Evolutionary conservation across 2,797 vertebrate species (phyloP).

Genomic region (Lithobates pipiens): DNA sequence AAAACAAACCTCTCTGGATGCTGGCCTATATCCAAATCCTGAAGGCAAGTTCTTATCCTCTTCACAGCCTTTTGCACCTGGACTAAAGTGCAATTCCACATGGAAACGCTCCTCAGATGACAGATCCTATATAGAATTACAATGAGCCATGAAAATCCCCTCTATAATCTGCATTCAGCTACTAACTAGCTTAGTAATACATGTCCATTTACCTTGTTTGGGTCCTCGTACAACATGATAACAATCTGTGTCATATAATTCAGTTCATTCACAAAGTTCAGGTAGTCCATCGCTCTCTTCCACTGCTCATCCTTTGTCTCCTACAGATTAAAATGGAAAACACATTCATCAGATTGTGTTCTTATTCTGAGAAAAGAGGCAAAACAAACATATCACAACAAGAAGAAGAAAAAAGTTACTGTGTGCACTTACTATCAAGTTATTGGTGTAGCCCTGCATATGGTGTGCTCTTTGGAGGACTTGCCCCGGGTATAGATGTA

Average conservation of each 20-base stretch:
- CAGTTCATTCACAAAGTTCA: slow-evolving; percentile 87
- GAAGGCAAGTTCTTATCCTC: slow-evolving; percentile 90
- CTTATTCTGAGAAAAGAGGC: no score
- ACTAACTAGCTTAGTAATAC: neutral
- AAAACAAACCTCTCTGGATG: slow-evolving; percentile 83
- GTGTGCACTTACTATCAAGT: no score
- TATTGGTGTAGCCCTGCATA: no score
- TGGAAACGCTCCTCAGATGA: slow-evolving; percentile 90
- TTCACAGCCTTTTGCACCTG: slow-evolving; percentile 90
- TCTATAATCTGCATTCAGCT: neutral
- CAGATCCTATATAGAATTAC: slow-evolving; percentile 74
- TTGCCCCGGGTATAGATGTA: no score
- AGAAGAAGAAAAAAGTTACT: no score
- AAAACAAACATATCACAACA: no score
- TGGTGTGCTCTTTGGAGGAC: no score
- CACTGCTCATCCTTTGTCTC: slow-evolving; percentile 89
- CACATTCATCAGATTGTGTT: no score
- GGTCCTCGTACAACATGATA: slow-evolving; percentile 91
- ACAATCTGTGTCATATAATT: slow-evolving; percentile 95
- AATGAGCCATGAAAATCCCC: neutral
- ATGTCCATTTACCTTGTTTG: slow-evolving; percentile 81
- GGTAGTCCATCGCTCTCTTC: slow-evolving; percentile 90
- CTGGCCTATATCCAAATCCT: slow-evolving; percentile 89
- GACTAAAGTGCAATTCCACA: slow-evolving; percentile 90
- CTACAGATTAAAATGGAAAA: slow-evolving; percentile 66